Evolutionary conservation across 2,888 invertebrate species (phyloP), one percentile per base, ranked within the genome.

Genomic region (Sarcophaga carnaria): DNA sequence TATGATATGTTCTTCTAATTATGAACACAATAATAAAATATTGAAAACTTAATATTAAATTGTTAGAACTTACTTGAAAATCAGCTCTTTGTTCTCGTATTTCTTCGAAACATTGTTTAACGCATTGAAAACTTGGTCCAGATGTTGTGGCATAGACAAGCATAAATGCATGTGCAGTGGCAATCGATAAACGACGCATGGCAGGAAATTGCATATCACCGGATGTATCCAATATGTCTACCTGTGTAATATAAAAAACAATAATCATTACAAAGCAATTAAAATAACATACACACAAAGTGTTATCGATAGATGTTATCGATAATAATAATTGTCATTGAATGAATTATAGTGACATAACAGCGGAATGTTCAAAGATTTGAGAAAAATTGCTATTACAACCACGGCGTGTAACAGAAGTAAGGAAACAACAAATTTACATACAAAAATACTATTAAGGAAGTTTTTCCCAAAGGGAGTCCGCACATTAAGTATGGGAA

Each of bases 181-280:
- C 96, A 90, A 98, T 97, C 90, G 97, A 97, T 88, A 98, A 94
- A 79, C 97, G 94, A 88, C 97, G 94, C 98, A 98, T 98, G 82
- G 97, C 98, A 11, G 98, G 98, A 93, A 98, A 98, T 92, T 97
- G 97, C 93, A 97, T 95, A 92, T 97, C 97, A 27, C 97, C 97
- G 89, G 96, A 96, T 47, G 97, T 97, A 93, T 97, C 97, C 91
- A 97, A 93, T 88, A 97, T 96, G 92, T 97, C 97, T 89, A 97
- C 95, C 94, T 95, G 92, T 95, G 92, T 76, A 92, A 91, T 77
- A 54, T 14, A 2, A 54, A 2, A 54, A 54, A 54, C 54, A 54
- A 54, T 17, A 54, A 54, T 54, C 12, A 54, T 54, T 54, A 54
- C 0, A 12, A 54, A 54, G 5, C 17, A 54, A 54, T 54, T 54